These are phyloP conservation scores for Crenichthys baileyi DNA, from an alignment of 2,797 vertebrate genomes.

Conservation along the genomic window DNA sequence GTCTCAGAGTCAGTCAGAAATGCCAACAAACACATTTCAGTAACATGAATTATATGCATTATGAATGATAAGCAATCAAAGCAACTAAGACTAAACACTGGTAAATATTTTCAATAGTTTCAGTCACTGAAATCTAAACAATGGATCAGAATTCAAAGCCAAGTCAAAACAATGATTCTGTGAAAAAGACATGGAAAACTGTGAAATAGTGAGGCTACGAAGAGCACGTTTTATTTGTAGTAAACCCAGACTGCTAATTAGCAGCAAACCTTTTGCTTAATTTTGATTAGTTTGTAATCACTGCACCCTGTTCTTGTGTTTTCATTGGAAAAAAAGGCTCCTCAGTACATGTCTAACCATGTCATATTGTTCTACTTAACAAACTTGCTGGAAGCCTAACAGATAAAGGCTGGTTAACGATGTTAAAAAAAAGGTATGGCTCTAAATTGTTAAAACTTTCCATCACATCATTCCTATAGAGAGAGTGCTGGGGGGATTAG, in stretches of 20 bases:
- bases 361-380: neutral
- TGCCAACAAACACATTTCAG: conserved; percentile 17
- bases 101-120: neutral
- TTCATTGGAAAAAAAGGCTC: neutral
- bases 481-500: too few species aligned
- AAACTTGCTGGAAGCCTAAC: neutral
- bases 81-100: neutral
- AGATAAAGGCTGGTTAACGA: neutral
- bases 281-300: too few species aligned
- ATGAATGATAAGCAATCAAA: neutral
- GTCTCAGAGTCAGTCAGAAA: conserved; percentile 8
- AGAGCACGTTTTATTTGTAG: too few species aligned
- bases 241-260: neutral
- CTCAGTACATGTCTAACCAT: too few species aligned
- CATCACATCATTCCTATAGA: too few species aligned
- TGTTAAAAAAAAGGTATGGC: too few species aligned
- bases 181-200: neutral
- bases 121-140: neutral
- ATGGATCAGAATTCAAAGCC: neutral
- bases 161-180: neutral
- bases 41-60: conserved; percentile 11
- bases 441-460: too few species aligned
- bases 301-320: neutral
- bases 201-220: neutral
- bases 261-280: neutral